Evolutionary conservation across 92 coral and sea anemone species (phyloP), one percentile per base, ranked within the genome.

Genomic region (Umimayanthus chanpuru): DNA sequence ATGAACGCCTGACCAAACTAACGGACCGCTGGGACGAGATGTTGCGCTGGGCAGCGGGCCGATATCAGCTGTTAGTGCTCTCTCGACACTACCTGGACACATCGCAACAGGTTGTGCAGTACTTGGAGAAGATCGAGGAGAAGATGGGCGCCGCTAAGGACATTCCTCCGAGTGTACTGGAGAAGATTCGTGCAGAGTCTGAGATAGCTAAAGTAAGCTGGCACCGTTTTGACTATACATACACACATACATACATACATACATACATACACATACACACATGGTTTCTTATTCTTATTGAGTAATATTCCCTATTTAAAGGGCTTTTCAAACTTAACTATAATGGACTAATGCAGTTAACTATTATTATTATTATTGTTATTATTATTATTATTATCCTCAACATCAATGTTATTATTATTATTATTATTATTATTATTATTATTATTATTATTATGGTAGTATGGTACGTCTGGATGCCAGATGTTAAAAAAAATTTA

Each of bases 41-140:
- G 94, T 89, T 94, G 36, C 96, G 99, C 16, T 97, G 99, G 99
- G 99, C 99, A 20, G 98, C 99, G 26, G 99, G 99, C 23, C 91
- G 99, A 64, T 97, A 97, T 83, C 98, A 97, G 78, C 88, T 97
- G 85, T 86, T 96, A 76, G 98, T 95, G 67, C 93, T 97, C 78
- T 94, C 99, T 1, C 93, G 91, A n/a, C 98, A 97, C 82, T 97
- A 97, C 85, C 89, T 94, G 78, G 96, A 93, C 73, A 91, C 98
- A 0, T 95, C 99, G 38, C 89, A 89, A 76, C 97, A 93, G 29
- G 98, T 95, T 88, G 98, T 97, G 16, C 92, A 92, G 68, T 95
- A 97, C 88, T 90, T 97, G 85, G 93, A 97, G 76, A 96, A 95
- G 91, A 97, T 97, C 20, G 98, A 97, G 74, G 96, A 91, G 86